Percentiles rank a stretch among this genome's conserved stretches.
These are phyloP conservation scores for Agelastica alni DNA, from an alignment of 2,888 invertebrate species.

Conservation along the genomic window DNA sequence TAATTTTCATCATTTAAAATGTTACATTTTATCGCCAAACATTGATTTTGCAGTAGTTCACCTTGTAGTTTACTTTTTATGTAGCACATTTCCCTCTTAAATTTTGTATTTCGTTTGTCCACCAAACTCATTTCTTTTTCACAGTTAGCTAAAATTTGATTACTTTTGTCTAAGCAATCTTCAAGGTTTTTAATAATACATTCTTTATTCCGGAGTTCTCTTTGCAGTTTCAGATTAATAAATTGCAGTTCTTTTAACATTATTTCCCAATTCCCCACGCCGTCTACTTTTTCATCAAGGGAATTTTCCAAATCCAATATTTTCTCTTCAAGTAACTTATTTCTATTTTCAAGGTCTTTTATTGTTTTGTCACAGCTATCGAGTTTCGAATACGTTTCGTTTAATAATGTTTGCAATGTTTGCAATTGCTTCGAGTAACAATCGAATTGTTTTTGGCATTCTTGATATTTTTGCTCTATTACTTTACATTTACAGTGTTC, in stretches of 20 bases:
- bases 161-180: conserved; percentile 30
- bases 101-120: conserved; percentile 13
- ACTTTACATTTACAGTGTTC: background rate
- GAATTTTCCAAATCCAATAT: conserved; percentile 6
- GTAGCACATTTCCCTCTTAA: conserved; percentile 18
- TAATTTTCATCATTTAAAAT: background rate
- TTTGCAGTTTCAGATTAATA: conserved; percentile 7
- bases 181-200: conserved; percentile 26
- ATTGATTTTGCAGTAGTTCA: conserved; percentile 5
- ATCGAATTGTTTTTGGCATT: background rate
- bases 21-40: background rate
- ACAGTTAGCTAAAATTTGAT: conserved; percentile 27
- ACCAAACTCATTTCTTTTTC: conserved; percentile 28
- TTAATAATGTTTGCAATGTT: background rate
- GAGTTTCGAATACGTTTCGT: conserved; percentile 2
- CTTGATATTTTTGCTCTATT: background rate
- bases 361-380: conserved; percentile 1
- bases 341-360: conserved; percentile 1
- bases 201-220: conserved; percentile 20
- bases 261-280: conserved; percentile 6
- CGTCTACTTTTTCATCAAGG: background rate
- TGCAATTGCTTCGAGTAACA: background rate
- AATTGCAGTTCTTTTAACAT: conserved; percentile 8
- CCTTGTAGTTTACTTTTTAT: conserved; percentile 13
- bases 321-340: conserved; percentile 2